Conservation (phyloP, 2,113 vertebrate genomes). For the Hepsetus odoe region DNA sequence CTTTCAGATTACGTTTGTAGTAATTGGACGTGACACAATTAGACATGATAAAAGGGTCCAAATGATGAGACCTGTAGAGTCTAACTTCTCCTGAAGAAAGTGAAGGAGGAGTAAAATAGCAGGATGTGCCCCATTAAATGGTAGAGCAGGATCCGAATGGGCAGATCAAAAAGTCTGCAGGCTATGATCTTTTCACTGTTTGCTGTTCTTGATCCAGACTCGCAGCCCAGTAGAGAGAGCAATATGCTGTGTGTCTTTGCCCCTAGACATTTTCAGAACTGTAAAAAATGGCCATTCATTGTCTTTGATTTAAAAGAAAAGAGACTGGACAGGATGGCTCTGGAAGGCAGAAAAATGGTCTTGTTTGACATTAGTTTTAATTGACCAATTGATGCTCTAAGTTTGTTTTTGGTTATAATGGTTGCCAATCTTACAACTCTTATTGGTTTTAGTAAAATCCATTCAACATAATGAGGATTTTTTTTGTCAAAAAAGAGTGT, state of each 20-base stretch:
- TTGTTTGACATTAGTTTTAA: not conserved
- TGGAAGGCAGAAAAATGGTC: not conserved
- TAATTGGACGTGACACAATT: constrained; percentile 42
- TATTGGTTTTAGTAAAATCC: too few species aligned
- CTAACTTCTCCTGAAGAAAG: not conserved
- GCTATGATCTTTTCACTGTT: constrained; percentile 23
- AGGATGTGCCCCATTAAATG: constrained; percentile 34
- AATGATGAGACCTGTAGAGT: constrained; percentile 18
- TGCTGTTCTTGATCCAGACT: constrained; percentile 19
- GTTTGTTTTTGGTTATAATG: too few species aligned
- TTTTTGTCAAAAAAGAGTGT: too few species aligned
- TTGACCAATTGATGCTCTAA: not conserved
- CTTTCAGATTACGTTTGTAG: constrained; percentile 3
- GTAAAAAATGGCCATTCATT: not conserved
- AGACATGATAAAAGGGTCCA: constrained; percentile 13
- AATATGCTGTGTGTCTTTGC: not conserved
- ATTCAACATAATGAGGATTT: too few species aligned
- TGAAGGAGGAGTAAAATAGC: constrained; percentile 5
- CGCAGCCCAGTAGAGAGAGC: not conserved
- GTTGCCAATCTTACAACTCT: too few species aligned
- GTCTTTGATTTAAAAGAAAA: constrained; percentile 4
- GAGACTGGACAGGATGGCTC: not conserved
- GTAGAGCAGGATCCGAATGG: constrained; percentile 21
- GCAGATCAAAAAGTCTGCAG: constrained; percentile 13
- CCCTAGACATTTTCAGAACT: constrained; percentile 11